A percentile compares a stretch with the other conserved stretches of the same genome.
Evolutionary conservation across 2,113 vertebrate species (phyloP).

Genomic region (Mustela nigripes): DNA sequence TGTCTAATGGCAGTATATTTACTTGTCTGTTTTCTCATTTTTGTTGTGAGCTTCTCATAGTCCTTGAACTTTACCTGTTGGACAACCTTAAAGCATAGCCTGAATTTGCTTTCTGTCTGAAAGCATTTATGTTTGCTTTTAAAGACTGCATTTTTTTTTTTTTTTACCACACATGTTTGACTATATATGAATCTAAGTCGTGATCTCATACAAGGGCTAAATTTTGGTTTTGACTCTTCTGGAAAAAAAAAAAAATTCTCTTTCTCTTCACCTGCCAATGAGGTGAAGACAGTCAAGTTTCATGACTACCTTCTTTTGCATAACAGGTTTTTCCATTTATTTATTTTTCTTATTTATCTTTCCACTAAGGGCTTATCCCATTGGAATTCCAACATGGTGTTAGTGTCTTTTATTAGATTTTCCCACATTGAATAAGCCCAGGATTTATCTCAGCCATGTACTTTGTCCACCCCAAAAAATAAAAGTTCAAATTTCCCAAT

Average conservation of each 20-base stretch:
- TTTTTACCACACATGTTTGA: background rate
- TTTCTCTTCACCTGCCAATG: background rate
- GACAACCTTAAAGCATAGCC: background rate
- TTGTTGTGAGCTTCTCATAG: background rate
- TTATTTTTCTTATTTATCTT: background rate
- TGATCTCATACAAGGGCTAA: background rate
- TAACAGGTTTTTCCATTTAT: background rate
- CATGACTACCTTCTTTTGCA: background rate
- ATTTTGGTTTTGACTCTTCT: background rate
- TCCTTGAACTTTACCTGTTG: background rate
- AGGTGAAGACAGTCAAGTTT: background rate
- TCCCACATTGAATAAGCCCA: background rate
- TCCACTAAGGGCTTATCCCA: background rate
- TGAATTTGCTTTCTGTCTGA: background rate
- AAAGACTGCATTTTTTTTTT: background rate
- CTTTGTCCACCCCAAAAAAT: background rate
- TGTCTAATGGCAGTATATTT: background rate
- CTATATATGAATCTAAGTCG: background rate
- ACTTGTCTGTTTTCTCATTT: background rate
- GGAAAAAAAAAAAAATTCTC: background rate
- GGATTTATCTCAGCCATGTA: background rate
- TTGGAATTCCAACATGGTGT: background rate
- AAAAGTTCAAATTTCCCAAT: background rate
- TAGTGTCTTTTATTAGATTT: background rate
- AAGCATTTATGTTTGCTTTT: background rate